These are phyloP conservation scores for Centropyge bicolor DNA, from an alignment of 2,797 vertebrate genomes.

Conservation along the genomic window DNA sequence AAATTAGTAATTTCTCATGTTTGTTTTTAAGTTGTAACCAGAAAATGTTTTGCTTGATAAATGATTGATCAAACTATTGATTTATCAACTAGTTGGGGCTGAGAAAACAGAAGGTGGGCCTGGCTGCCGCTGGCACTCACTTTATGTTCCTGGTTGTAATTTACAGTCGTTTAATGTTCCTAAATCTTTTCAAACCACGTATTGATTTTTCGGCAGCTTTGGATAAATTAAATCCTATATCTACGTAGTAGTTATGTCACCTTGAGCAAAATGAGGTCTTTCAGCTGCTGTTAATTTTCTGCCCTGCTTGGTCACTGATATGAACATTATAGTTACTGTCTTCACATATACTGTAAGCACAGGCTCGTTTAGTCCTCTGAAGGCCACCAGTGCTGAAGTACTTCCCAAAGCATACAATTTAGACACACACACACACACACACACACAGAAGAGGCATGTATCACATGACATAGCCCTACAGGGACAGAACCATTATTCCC, in stretches of 20 bases:
- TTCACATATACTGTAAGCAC: conserved; percentile 16
- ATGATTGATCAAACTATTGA: neutral
- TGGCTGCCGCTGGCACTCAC: neutral
- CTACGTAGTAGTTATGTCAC: conserved; percentile 24
- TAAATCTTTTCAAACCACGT: conserved; percentile 48
- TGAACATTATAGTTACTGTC: conserved; percentile 15
- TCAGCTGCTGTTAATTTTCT: conserved; percentile 10
- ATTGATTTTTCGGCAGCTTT: conserved; percentile 55
- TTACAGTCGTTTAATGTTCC: conserved; percentile 43
- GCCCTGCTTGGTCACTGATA: neutral
- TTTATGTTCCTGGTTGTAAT: conserved; percentile 21
- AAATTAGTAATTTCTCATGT: neutral
- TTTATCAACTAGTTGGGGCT: neutral
- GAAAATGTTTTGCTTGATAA: neutral
- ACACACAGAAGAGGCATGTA: conserved; percentile 20
- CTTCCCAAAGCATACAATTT: neutral
- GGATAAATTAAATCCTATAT: conserved; percentile 43
- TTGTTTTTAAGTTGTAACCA: neutral
- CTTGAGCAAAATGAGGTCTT: conserved; percentile 15
- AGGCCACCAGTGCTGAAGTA: neutral
- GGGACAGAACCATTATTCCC: conserved; percentile 39
- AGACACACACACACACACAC: conserved; percentile 10
- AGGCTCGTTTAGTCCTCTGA: neutral
- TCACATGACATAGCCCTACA: conserved; percentile 18
- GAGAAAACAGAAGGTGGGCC: conserved; percentile 7